These are phyloP conservation scores for Acleris cristana DNA, from an alignment of 2,888 invertebrate species.

Conservation along the genomic window DNA sequence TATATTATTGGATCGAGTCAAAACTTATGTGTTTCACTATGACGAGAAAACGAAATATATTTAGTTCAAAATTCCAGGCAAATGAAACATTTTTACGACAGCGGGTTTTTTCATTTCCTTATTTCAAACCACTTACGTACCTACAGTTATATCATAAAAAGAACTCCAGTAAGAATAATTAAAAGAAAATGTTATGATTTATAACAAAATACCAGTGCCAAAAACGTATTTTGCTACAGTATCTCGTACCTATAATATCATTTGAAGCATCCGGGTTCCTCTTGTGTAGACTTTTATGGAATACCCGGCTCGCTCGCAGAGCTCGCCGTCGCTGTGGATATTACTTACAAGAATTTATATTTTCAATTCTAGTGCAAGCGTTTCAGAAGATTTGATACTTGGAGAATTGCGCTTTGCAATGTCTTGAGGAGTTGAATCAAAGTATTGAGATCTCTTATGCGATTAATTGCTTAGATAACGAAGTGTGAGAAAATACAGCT, in stretches of 20 bases:
- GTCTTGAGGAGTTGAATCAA: neutral
- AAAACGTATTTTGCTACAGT: constrained; percentile 5
- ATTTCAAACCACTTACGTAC: no score
- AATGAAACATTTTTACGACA: no score
- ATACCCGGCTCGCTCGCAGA: constrained; percentile 23
- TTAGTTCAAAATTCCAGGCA: no score
- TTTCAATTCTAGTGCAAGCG: constrained; percentile 31
- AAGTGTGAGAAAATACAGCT: constrained; percentile 4
- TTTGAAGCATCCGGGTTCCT: neutral
- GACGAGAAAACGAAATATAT: no score
- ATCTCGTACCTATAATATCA: constrained; percentile 8
- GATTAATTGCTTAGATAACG: neutral
- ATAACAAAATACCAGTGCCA: neutral
- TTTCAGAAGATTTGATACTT: constrained; percentile 22
- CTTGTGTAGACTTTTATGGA: constrained; percentile 33
- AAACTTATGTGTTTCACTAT: no score
- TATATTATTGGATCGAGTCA: no score
- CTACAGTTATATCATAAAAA: no score
- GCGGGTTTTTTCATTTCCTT: no score
- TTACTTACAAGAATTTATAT: constrained; percentile 34
- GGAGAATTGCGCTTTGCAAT: constrained; percentile 9
- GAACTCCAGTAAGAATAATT: no score
- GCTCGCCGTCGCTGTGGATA: constrained; percentile 24
- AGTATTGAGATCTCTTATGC: neutral
- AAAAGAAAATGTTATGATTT: no score